phyloP scores from a whole-genome alignment of 2,113 vertebrate species.

The Poicephalus gulielmi region DNA sequence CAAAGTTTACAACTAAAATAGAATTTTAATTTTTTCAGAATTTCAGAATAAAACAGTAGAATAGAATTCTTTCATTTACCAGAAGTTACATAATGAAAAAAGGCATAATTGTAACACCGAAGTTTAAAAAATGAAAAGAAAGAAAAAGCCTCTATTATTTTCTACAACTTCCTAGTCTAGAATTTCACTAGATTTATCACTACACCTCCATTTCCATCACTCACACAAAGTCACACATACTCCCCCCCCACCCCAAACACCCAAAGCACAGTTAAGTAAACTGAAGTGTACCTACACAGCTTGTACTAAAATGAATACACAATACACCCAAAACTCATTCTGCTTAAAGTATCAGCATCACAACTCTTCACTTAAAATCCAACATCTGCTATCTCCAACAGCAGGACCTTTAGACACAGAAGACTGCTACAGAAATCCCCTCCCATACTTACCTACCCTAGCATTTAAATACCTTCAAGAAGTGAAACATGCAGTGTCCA shows the following conservation, averaged over 20 bases:
- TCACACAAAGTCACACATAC: fast-evolving
- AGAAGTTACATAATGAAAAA: not conserved
- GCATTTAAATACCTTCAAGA: not conserved
- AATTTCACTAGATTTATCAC: not conserved
- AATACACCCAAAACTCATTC: not conserved
- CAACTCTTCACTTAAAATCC: not conserved
- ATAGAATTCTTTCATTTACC: not conserved
- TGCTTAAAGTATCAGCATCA: not conserved
- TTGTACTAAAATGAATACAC: not conserved
- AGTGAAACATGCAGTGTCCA: not conserved
- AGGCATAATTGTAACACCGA: not conserved
- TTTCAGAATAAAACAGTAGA: not conserved
- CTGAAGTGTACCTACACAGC: not conserved
- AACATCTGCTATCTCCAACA: not conserved
- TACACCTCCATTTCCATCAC: not conserved
- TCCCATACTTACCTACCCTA: not conserved
- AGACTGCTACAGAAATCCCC: not conserved
- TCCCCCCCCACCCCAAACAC: not conserved
- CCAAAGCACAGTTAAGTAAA: not conserved
- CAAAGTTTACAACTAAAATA: not conserved
- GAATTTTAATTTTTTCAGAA: not conserved
- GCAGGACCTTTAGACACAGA: not conserved
- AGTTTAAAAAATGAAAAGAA: not conserved
- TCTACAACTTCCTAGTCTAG: not conserved
- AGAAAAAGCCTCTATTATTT: not conserved